Percentiles rank a stretch among this genome's conserved stretches.
Evolutionary conservation across 1,140 invertebrate genomes (phyloP).

Genomic region (Conus betulinus): DNA sequence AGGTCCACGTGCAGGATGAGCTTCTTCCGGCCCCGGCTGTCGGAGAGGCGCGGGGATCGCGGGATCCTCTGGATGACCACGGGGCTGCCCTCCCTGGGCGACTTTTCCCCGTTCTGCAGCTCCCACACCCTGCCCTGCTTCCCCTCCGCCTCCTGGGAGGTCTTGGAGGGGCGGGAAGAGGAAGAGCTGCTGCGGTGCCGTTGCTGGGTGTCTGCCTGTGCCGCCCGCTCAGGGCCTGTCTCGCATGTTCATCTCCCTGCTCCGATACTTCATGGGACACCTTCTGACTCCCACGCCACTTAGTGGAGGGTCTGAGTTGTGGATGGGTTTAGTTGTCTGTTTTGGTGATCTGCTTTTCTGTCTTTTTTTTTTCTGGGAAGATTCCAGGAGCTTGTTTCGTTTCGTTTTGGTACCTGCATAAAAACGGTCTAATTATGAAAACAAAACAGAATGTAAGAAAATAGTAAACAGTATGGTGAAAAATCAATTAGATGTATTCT

Average conservation of each 20-base stretch:
- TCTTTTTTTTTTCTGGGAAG: too few relatives aligned
- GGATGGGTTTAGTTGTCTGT: too few relatives aligned
- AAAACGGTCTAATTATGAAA: too few relatives aligned
- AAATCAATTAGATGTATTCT: too few relatives aligned
- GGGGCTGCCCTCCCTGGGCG: neutral
- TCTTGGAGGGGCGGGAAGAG: neutral
- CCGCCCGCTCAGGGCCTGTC: neutral
- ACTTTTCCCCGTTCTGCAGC: neutral
- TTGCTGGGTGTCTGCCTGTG: neutral
- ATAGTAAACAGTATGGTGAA: too few relatives aligned
- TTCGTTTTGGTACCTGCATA: too few relatives aligned
- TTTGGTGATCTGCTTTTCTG: too few relatives aligned
- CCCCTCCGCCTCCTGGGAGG: neutral
- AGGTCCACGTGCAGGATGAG: slow-evolving; percentile 74
- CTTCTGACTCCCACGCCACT: too few relatives aligned
- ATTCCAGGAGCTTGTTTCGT: too few relatives aligned
- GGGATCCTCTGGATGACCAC: neutral
- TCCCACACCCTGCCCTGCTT: neutral
- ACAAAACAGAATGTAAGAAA: too few relatives aligned
- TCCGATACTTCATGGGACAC: too few relatives aligned
- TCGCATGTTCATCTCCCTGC: neutral
- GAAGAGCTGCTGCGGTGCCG: neutral
- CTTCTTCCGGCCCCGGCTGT: slow-evolving; percentile 57
- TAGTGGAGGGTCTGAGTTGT: neutral
- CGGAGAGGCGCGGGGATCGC: slow-evolving; percentile 5